Evolutionary conservation across 1,140 invertebrate genomes (phyloP), one percentile per base, ranked within the genome.

Genomic region (Drosophila truncata): DNA sequence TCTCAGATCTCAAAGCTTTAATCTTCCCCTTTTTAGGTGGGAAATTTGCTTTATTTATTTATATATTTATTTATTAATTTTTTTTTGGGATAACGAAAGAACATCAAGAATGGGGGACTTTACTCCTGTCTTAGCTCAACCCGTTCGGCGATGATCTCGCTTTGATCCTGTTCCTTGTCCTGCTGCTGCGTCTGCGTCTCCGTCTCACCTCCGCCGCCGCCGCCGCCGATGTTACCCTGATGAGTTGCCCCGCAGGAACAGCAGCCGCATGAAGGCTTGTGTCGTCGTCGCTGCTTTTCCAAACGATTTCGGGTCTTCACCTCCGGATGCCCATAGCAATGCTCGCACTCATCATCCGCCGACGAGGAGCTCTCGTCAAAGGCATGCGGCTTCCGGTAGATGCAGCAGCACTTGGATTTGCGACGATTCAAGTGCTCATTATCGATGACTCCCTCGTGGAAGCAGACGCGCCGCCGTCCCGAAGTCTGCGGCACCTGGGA

Each of bases 351-450:
- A 23, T 96, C 96, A 62, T 95, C 95, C 49, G 95, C 95, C 29
- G 96, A 96, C 0, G 96, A 96, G 75, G 96, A 97, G 57, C 96
- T 97, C 92, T 97, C 97, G 54, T 95, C 97, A 93, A 98, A 98
- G 54, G 93, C 93, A 79, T 94, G 94, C 37, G 96, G 96, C 92
- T 97, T 98, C 80, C 96, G 95, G 92, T 97, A 98, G 90, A 98
- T 97, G 92, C 97, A 98, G 92, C 97, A 98, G 94, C 98, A 98
- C 95, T 98, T 99, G 57, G 97, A 98, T 93, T 98, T 98, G 93
- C 97, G 98, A 91, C 97, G 97, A 86, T 97, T 97, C 95, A 98
- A 95, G 91, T 97, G 92, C 93, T 99, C 98, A 94, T 99, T 99
- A 91, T 98, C 97, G 23, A 99, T 96, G 2, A 97, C 98, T 64